Evolutionary conservation across 2,888 invertebrate species (phyloP).

Genomic region (Netelia melanura): DNA sequence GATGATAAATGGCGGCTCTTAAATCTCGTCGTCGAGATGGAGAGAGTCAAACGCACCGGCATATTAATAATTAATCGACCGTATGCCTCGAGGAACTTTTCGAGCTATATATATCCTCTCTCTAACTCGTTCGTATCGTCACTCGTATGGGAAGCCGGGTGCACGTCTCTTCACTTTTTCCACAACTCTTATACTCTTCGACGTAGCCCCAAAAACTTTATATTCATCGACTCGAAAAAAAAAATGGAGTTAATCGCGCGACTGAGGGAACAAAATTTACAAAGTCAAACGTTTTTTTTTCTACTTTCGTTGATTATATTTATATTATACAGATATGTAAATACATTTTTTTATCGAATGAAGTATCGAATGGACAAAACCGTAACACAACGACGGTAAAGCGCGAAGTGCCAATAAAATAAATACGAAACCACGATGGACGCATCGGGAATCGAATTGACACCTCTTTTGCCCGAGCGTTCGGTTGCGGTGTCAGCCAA

Average conservation of each 20-base stretch:
- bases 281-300: slow-evolving; percentile 2
- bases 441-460: slow-evolving; percentile 50
- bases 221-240: slow-evolving; percentile 24
- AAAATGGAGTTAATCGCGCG: slow-evolving; percentile 24
- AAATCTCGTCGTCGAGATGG: slow-evolving; percentile 56
- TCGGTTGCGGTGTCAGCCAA: slow-evolving; percentile 36
- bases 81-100: slow-evolving; percentile 63
- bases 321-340: background rate
- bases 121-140: slow-evolving; percentile 16
- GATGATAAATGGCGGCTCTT: slow-evolving; percentile 61
- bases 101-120: slow-evolving; percentile 12
- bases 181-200: slow-evolving; percentile 32
- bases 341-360: slow-evolving; percentile 24
- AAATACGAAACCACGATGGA: slow-evolving; percentile 43
- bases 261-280: background rate
- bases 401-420: slow-evolving; percentile 48
- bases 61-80: slow-evolving; percentile 69
- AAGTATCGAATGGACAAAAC: slow-evolving; percentile 36
- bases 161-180: slow-evolving; percentile 41
- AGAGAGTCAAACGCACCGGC: slow-evolving; percentile 64
- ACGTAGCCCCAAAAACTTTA: slow-evolving; percentile 39
- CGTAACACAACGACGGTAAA: slow-evolving; percentile 17
- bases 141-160: slow-evolving; percentile 41
- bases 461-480: slow-evolving; percentile 39
- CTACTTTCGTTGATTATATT: background rate